Conservation (phyloP, 2,888 invertebrate genomes). For the Clanis bilineata region DNA sequence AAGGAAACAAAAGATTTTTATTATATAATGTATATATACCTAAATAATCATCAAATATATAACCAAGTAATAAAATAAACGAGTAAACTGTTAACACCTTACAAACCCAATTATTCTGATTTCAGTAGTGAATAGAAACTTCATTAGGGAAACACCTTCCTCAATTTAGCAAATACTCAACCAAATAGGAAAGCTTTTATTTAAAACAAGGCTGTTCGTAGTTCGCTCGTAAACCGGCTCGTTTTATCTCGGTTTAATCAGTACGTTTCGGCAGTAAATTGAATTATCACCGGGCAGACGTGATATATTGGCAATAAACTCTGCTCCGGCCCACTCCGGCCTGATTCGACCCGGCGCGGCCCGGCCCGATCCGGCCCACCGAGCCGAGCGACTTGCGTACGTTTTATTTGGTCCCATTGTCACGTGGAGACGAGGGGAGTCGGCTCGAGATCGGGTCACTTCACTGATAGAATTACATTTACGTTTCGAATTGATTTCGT, state of each 20-base stretch:
- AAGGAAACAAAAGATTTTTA: too few relatives aligned
- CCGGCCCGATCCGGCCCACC: neutral
- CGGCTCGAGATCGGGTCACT: neutral
- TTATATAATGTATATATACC: too few relatives aligned
- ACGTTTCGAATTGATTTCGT: slow-evolving; percentile 8
- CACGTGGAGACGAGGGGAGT: neutral
- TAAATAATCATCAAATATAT: neutral
- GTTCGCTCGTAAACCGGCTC: neutral
- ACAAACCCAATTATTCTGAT: neutral
- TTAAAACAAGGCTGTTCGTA: neutral
- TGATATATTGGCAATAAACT: slow-evolving; percentile 21
- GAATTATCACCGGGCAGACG: slow-evolving; percentile 16
- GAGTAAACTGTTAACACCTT: neutral
- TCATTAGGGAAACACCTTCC: neutral
- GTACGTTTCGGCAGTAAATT: slow-evolving; percentile 18
- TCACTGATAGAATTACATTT: slow-evolving; percentile 9
- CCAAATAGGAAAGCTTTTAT: slow-evolving; percentile 7
- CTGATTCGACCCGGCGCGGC: neutral
- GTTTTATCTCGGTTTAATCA: slow-evolving; percentile 18
- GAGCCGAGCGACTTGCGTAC: neutral
- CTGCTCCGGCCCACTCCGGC: neutral
- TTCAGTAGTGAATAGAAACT: neutral
- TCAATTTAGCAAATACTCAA: neutral
- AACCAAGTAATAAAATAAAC: neutral
- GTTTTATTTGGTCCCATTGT: slow-evolving; percentile 16